phyloP scores from a whole-genome alignment of 2,888 invertebrate genomes.

The Melanostoma scalare region DNA sequence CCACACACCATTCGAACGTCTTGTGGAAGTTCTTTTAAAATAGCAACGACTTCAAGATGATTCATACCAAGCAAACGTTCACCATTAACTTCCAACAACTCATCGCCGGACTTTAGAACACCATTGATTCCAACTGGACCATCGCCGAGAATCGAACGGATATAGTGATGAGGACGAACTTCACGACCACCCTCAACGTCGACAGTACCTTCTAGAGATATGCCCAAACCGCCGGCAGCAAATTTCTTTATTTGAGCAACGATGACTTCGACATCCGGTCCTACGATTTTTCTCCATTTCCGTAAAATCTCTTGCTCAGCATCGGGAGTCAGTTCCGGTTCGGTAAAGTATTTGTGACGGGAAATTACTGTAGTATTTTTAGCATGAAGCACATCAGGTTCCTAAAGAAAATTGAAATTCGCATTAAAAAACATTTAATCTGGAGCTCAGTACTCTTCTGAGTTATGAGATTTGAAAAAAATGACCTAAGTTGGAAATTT shows the following conservation, averaged over 20 bases:
- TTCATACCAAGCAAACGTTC: slow-evolving; percentile 93
- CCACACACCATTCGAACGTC: slow-evolving; percentile 96
- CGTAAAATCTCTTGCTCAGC: slow-evolving; percentile 90
- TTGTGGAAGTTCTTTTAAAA: slow-evolving; percentile 94
- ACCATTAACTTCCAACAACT: slow-evolving; percentile 96
- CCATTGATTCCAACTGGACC: slow-evolving; percentile 98
- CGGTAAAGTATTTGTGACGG: slow-evolving; percentile 81
- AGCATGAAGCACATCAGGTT: slow-evolving; percentile 75
- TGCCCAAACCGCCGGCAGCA: slow-evolving; percentile 96
- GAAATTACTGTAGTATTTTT: slow-evolving; percentile 76
- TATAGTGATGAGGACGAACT: slow-evolving; percentile 99
- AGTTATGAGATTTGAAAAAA: slow-evolving; percentile 5
- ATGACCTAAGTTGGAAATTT: background rate
- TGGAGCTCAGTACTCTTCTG: background rate
- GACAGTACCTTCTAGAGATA: slow-evolving; percentile 98
- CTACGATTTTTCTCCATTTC: slow-evolving; percentile 92
- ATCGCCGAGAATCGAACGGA: slow-evolving; percentile 97
- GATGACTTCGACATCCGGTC: slow-evolving; percentile 88
- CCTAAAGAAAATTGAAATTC: slow-evolving; percentile 63
- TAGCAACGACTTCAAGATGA: slow-evolving; percentile 96
- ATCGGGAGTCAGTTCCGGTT: slow-evolving; percentile 85
- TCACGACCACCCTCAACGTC: slow-evolving; percentile 98
- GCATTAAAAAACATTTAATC: background rate
- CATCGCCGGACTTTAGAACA: slow-evolving; percentile 95
- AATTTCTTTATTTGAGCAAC: slow-evolving; percentile 93